These are phyloP conservation scores for Prionailurus bengalensis DNA, from an alignment of 2,113 vertebrate species.

Conservation along the genomic window DNA sequence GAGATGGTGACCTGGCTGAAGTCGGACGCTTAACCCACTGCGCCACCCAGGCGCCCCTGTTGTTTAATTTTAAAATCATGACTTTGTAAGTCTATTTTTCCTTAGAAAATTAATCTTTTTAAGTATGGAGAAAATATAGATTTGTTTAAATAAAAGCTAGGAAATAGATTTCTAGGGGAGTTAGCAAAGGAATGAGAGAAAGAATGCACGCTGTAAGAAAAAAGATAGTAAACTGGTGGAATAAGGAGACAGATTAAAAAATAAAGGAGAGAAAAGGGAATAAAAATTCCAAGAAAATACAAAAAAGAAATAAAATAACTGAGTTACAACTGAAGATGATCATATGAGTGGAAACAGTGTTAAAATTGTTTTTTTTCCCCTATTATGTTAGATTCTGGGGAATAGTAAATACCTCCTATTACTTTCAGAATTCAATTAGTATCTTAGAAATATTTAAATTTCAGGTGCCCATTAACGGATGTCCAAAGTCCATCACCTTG, in stretches of 20 bases:
- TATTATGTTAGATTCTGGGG: not conserved
- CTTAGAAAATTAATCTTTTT: not conserved
- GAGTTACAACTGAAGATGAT: not conserved
- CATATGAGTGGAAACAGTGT: not conserved
- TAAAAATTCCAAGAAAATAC: not conserved
- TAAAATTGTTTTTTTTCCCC: not conserved
- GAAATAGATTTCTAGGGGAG: not conserved
- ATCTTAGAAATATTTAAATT: not conserved
- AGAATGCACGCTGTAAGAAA: not conserved
- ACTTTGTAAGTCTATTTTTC: not conserved
- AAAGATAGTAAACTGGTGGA: not conserved
- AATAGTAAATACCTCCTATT: not conserved
- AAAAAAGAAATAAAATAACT: not conserved
- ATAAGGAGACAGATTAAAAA: not conserved
- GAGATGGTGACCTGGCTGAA: no score
- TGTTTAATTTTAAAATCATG: not conserved
- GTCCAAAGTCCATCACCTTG: not conserved
- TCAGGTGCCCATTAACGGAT: not conserved
- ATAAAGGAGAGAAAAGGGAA: not conserved
- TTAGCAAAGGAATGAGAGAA: not conserved
- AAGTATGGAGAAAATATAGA: not conserved
- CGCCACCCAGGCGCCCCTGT: not conserved
- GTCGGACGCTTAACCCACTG: no score
- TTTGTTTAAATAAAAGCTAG: not conserved
- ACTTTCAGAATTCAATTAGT: not conserved